Base-by-base conservation (phyloP, 2,888 invertebrate genomes). In the Cerastoderma edule region DNA sequence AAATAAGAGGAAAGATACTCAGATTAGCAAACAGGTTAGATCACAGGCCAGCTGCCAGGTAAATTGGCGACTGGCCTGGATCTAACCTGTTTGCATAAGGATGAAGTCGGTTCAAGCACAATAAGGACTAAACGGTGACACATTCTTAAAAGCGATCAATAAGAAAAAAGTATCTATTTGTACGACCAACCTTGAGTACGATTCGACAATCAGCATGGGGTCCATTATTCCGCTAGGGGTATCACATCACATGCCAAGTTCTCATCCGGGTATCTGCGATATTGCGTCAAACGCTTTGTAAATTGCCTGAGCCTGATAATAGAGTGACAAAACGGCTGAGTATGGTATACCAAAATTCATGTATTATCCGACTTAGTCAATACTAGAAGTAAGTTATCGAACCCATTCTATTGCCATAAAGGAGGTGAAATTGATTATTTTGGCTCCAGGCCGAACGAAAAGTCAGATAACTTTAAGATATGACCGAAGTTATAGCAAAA, bases 231-330 rank as follows among this genome's bases (percentile, higher is more conserved):
- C 56, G 69, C 54, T 70, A 65, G 19, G 22, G 50, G 16, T 46
- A 70, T 57, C 66, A 57, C 39, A 19, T 33, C 24, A 54, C 57
- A 66, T 56, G 70, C 69, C 75, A 66, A 66, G 60, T 53, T 75
- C 44, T 57, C 46, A 70, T 70, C 70, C 70, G 57, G 66, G 66
- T 48, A 39, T 66, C 69, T 60, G 24, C 28, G 39, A 13, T 24
- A 75, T 70, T 75, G 75, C 75, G 70, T 63, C 70, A 70, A 75
- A 53, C 66, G 44, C 50, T 75, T 66, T 75, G 24, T 50, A 70
- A 48, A 30, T 48, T 60, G 64, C n/a, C n/a, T n/a, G n/a, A n/a
- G n/a, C n/a, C 66, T 70, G 75, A 65, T 70, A 44, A n/a, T 2
- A 16, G 46, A 28, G 75, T 67, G 65, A 67, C 60, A 66, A 66